Evolutionary conservation across 2,113 vertebrate species (phyloP).

Genomic region (Planiliza haematocheilus): DNA sequence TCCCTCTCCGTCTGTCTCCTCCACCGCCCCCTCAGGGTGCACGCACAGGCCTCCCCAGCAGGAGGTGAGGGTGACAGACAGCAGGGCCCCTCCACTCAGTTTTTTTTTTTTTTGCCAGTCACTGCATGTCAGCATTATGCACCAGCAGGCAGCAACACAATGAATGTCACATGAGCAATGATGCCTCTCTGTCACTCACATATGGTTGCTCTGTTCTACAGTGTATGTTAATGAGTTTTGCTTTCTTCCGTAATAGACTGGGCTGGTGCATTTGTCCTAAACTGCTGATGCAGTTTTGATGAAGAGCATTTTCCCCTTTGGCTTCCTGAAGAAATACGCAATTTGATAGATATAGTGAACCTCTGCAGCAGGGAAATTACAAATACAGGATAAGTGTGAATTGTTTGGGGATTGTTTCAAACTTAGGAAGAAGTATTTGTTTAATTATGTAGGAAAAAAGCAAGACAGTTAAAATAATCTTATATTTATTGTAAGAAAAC

Average conservation of each 20-base stretch:
- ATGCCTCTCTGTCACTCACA: constrained; percentile 46
- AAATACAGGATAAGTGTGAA: neutral
- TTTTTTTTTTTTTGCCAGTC: constrained; percentile 61
- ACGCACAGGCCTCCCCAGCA: constrained; percentile 66
- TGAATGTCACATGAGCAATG: constrained; percentile 58
- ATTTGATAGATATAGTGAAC: neutral
- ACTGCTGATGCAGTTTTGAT: constrained; percentile 30
- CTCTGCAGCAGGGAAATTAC: neutral
- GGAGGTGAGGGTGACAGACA: constrained; percentile 73
- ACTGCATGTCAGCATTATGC: constrained; percentile 65
- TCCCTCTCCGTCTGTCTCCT: constrained; percentile 33
- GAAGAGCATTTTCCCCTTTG: constrained; percentile 1
- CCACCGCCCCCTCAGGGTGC: constrained; percentile 30
- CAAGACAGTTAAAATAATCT: too few species aligned
- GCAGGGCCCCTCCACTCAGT: constrained; percentile 58
- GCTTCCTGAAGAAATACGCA: neutral
- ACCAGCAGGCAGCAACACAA: constrained; percentile 65
- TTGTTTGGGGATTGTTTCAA: neutral
- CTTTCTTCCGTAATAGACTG: neutral
- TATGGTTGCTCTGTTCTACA: constrained; percentile 27
- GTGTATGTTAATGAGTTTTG: constrained; percentile 40
- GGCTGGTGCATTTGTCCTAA: constrained; percentile 16
- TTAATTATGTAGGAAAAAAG: too few species aligned
- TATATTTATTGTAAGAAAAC: too few species aligned
- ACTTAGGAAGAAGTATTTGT: too few species aligned